These are phyloP conservation scores for Seriola rivoliana DNA, from an alignment of 2,113 vertebrate species.

Conservation along the genomic window DNA sequence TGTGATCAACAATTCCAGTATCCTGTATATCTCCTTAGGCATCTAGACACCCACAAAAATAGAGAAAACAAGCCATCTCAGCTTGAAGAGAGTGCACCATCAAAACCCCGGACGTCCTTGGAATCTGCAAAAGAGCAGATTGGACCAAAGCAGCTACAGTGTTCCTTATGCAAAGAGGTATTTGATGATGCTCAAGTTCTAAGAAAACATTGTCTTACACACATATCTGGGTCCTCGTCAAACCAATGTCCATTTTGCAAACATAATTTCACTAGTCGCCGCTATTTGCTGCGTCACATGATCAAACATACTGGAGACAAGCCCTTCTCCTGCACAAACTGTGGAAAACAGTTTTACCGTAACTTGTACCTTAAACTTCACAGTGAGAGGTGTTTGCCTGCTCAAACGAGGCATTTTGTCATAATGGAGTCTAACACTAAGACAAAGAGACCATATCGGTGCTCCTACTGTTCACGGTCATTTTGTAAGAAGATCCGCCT, in stretches of 20 bases:
- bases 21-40: constrained; percentile 77
- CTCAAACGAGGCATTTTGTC: neutral
- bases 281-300: constrained; percentile 79
- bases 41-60: constrained; percentile 72
- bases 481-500: constrained; percentile 67
- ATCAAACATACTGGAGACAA: constrained; percentile 79
- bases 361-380: constrained; percentile 69
- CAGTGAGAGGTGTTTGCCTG: constrained; percentile 58
- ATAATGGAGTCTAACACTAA: neutral
- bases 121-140: constrained; percentile 42
- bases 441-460: constrained; percentile 36
- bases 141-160: constrained; percentile 49
- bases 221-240: constrained; percentile 67
- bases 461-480: constrained; percentile 74
- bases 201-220: constrained; percentile 77
- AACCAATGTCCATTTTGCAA: constrained; percentile 84
- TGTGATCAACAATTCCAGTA: constrained; percentile 77
- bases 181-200: constrained; percentile 72
- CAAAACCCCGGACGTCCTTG: constrained; percentile 17
- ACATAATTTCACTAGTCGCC: constrained; percentile 54
- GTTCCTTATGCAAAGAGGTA: constrained; percentile 76
- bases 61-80: constrained; percentile 21
- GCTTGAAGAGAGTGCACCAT: constrained; percentile 6
- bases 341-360: constrained; percentile 77
- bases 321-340: constrained; percentile 75